Evolutionary conservation across 2,888 invertebrate species (phyloP).

Genomic region (Congeria kusceri): DNA sequence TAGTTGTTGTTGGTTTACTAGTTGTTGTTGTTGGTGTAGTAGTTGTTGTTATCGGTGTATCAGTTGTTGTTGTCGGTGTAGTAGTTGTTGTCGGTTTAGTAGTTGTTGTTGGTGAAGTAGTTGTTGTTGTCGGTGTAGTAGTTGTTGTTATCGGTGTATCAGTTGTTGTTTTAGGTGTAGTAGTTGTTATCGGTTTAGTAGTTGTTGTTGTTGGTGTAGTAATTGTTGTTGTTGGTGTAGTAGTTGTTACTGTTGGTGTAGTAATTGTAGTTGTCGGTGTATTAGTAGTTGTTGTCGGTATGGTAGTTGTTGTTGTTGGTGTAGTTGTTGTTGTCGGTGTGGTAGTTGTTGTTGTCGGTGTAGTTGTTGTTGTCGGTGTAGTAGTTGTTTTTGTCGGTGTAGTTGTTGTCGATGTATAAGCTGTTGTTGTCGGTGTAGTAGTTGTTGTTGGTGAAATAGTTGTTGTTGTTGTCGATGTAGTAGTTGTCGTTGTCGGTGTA

Average conservation of each 20-base stretch:
- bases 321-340: conserved; percentile 12
- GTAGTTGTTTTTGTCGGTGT: conserved; percentile 4
- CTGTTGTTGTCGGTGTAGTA: background rate
- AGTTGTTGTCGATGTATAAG: conserved; percentile 2
- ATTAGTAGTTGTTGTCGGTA: conserved; percentile 4
- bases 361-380: conserved; percentile 2
- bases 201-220: conserved; percentile 17
- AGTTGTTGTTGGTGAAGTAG: background rate
- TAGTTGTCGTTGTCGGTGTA: background rate
- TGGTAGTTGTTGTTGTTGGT: background rate
- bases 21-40: conserved; percentile 4
- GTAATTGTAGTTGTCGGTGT: conserved; percentile 14
- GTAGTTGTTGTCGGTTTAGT: background rate
- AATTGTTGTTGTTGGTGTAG: conserved; percentile 8
- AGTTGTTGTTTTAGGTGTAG: conserved; percentile 6
- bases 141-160: conserved; percentile 4
- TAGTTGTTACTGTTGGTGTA: conserved; percentile 10
- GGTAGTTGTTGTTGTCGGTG: conserved; percentile 5
- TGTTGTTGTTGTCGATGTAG: background rate
- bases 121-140: background rate
- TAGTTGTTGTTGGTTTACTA: background rate
- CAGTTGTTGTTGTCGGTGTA: conserved; percentile 1
- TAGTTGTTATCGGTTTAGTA: background rate
- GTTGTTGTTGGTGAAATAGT: conserved; percentile 9
- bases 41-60: conserved; percentile 7